Conservation (phyloP, 1,140 invertebrate genomes). For the Apis florea region DNA sequence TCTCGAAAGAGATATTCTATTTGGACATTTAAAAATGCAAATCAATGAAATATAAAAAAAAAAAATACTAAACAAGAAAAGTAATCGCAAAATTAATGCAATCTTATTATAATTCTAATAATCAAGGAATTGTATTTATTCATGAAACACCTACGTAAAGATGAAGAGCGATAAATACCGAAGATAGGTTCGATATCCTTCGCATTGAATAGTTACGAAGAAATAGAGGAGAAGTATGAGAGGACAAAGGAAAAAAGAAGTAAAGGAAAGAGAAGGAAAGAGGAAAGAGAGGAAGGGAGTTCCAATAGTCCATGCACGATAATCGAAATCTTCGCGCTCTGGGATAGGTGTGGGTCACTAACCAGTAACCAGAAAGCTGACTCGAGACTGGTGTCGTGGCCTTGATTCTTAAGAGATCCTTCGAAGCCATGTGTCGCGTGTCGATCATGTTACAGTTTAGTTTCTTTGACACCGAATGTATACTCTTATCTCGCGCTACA, state of each 20-base stretch:
- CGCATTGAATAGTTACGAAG: background rate
- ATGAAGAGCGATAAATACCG: slow-evolving; percentile 3
- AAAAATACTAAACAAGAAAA: background rate
- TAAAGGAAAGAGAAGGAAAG: slow-evolving; percentile 29
- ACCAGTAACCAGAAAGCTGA: slow-evolving; percentile 59
- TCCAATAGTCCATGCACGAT: slow-evolving; percentile 22
- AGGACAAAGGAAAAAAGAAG: background rate
- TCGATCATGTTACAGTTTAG: slow-evolving; percentile 40
- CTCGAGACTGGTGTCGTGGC: slow-evolving; percentile 57
- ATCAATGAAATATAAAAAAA: background rate
- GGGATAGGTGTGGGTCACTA: slow-evolving; percentile 59
- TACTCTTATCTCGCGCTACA: no score
- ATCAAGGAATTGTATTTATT: slow-evolving; percentile 42
- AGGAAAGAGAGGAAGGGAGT: slow-evolving; percentile 25
- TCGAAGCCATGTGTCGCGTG: slow-evolving; percentile 18
- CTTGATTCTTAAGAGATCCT: slow-evolving; percentile 67
- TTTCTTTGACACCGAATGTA: slow-evolving; percentile 16
- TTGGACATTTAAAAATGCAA: background rate
- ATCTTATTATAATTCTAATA: background rate
- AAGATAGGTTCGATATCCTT: slow-evolving; percentile 14
- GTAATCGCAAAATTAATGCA: background rate
- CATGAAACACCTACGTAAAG: slow-evolving; percentile 28
- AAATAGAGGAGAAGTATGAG: background rate
- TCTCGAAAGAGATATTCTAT: background rate
- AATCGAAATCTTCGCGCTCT: slow-evolving; percentile 50